Conservation (phyloP, 2,797 vertebrate genomes). For the Toxotes lorentzi region DNA sequence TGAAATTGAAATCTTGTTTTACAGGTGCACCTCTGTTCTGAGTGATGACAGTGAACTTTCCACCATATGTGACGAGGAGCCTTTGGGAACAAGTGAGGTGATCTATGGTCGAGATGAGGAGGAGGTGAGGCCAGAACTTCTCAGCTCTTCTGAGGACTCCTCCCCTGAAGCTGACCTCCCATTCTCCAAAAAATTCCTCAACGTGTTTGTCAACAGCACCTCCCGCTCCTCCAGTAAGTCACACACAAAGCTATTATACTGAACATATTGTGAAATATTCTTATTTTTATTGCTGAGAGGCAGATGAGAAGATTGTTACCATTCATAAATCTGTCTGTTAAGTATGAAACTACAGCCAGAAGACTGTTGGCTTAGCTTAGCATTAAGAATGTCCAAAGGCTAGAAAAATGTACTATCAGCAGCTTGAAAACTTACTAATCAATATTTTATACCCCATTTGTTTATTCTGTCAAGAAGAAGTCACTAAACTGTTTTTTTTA, state of each 20-base stretch:
- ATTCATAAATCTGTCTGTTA: not conserved
- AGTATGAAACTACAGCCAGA: not conserved
- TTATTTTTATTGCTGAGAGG: not conserved
- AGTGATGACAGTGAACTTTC: slow-evolving; percentile 92
- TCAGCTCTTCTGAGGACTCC: slow-evolving; percentile 91
- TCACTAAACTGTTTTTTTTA: too few species aligned
- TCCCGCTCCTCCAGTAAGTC: slow-evolving; percentile 97
- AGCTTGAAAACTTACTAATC: not conserved
- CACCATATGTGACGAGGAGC: slow-evolving; percentile 88
- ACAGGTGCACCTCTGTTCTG: slow-evolving; percentile 91
- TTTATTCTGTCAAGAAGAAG: too few species aligned
- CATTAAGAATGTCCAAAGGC: too few species aligned
- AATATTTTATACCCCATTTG: not conserved
- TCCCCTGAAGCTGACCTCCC: slow-evolving; percentile 96
- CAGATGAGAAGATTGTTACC: not conserved
- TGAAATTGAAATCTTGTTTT: slow-evolving; percentile 13
- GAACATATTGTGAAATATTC: not conserved
- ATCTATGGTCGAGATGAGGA: slow-evolving; percentile 69
- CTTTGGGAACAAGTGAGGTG: slow-evolving; percentile 79
- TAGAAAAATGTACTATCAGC: not conserved
- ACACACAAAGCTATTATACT: not conserved
- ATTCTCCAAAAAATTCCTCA: slow-evolving; percentile 99
- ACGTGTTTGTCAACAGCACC: slow-evolving; percentile 98
- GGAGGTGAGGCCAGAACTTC: slow-evolving; percentile 79
- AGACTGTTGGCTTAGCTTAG: too few species aligned